Conservation (phyloP, 2,888 invertebrate genomes). For the Drosophila birchii region DNA sequence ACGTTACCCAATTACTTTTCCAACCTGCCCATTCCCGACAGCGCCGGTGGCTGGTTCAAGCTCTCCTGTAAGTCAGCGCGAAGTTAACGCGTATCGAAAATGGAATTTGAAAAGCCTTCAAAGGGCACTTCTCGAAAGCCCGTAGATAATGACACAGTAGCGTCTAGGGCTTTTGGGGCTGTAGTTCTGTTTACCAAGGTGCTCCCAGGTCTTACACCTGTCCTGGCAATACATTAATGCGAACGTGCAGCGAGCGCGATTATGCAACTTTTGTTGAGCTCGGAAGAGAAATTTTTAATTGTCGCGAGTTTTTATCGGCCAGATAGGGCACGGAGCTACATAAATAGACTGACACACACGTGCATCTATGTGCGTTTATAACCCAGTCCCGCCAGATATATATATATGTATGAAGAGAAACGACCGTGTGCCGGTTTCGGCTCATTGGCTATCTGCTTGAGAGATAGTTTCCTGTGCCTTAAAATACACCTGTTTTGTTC, state of each 20-base stretch:
- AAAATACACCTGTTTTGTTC: conserved; percentile 52
- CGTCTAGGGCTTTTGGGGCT: neutral
- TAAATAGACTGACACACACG: conserved; percentile 24
- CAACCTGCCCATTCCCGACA: conserved; percentile 92
- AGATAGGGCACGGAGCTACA: conserved; percentile 13
- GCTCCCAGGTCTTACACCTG: conserved; percentile 3
- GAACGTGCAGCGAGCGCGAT: conserved; percentile 38
- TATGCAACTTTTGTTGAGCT: conserved; percentile 64
- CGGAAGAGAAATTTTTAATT: conserved; percentile 28
- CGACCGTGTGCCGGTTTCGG: conserved; percentile 49
- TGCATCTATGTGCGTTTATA: conserved; percentile 19
- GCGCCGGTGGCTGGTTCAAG: conserved; percentile 93
- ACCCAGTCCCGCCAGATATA: conserved; percentile 11
- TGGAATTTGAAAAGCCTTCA: conserved; percentile 39
- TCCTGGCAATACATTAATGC: conserved; percentile 4
- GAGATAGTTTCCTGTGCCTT: conserved; percentile 25
- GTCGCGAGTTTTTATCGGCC: conserved; percentile 52
- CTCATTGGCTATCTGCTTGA: conserved; percentile 2
- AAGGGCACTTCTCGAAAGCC: conserved; percentile 27
- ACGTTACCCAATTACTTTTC: conserved; percentile 93
- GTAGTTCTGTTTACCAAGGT: neutral
- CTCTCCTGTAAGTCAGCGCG: conserved; percentile 89
- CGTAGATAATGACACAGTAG: conserved; percentile 12
- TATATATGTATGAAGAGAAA: neutral
- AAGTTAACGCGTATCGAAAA: conserved; percentile 76